Percentiles rank a stretch among this genome's conserved stretches.
These are phyloP conservation scores for Sinodicranocentrus sp. DNA, from an alignment of 2,888 invertebrate species.

Conservation along the genomic window DNA sequence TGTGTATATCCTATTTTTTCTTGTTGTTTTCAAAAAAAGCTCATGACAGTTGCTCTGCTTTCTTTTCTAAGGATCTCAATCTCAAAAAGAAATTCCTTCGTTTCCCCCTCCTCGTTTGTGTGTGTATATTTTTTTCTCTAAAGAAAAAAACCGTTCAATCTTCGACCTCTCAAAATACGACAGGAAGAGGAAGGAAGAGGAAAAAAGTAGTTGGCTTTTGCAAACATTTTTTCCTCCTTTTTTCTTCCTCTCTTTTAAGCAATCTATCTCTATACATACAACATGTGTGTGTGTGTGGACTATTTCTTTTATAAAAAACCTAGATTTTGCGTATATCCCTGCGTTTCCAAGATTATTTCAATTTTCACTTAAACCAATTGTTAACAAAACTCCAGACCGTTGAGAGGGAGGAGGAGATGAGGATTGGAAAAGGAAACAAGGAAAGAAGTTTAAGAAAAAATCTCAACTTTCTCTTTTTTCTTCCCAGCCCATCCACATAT, in stretches of 20 bases:
- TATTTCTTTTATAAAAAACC: too few relatives aligned
- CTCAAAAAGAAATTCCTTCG: constrained; percentile 25
- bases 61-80: constrained; percentile 47
- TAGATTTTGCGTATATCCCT: not conserved
- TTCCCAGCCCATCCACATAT: too few relatives aligned
- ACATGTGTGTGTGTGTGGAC: too few relatives aligned
- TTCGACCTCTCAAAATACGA: constrained; percentile 60
- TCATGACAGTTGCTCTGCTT: constrained; percentile 56
- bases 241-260: too few relatives aligned
- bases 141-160: constrained; percentile 54
- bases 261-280: too few relatives aligned
- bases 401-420: constrained; percentile 32
- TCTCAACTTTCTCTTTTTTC: constrained; percentile 8
- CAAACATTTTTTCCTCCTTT: constrained; percentile 17
- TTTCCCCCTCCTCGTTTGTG: not conserved
- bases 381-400: constrained; percentile 16
- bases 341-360: constrained; percentile 38
- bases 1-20: too few relatives aligned
- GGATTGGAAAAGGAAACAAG: constrained; percentile 29
- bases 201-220: constrained; percentile 54
- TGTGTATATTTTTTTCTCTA: not conserved
- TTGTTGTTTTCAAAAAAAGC: constrained; percentile 29
- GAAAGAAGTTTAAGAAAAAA: constrained; percentile 33
- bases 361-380: constrained; percentile 61
- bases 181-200: constrained; percentile 41